A percentile compares a stretch with the other conserved stretches of the same genome.
Conservation (phyloP, 2,113 vertebrate genomes). For the Phaethornis superciliosus region DNA sequence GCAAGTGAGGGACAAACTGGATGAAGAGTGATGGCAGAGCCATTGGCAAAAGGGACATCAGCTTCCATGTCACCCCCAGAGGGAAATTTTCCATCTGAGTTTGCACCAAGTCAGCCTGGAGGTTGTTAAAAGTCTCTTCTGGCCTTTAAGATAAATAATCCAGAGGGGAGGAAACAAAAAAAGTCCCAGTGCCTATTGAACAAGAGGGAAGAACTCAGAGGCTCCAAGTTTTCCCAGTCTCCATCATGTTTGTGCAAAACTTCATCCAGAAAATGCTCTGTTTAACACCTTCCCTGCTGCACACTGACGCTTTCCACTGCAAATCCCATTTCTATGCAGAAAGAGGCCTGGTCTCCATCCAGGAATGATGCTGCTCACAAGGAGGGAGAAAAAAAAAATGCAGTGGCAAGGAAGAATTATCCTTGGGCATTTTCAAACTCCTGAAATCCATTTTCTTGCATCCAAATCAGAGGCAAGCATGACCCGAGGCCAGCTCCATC, state of each 20-base stretch:
- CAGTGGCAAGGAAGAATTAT: not conserved
- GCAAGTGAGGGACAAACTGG: not conserved
- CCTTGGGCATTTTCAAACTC: slow-evolving; percentile 1
- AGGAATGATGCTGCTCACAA: slow-evolving; percentile 6
- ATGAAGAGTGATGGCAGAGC: rapidly evolving
- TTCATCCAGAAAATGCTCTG: not conserved
- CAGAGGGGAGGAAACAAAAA: not conserved
- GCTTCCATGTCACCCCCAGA: rapidly evolving
- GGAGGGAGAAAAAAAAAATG: not conserved
- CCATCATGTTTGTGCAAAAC: not conserved
- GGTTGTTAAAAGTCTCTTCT: not conserved
- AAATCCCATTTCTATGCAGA: not conserved
- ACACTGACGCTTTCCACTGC: not conserved
- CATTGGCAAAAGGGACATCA: rapidly evolving
- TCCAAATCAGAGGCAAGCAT: not conserved
- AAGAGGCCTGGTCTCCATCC: slow-evolving; percentile 16
- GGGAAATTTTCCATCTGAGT: not conserved
- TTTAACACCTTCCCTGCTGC: not conserved
- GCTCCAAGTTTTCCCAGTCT: not conserved
- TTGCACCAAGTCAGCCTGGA: rapidly evolving
- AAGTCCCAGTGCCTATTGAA: not conserved
- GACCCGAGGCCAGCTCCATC: not conserved
- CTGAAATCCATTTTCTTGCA: not conserved
- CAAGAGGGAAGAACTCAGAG: not conserved
- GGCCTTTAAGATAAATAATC: not conserved